Base-by-base conservation (phyloP, 2,113 vertebrate species). In the Sardina pilchardus region DNA sequence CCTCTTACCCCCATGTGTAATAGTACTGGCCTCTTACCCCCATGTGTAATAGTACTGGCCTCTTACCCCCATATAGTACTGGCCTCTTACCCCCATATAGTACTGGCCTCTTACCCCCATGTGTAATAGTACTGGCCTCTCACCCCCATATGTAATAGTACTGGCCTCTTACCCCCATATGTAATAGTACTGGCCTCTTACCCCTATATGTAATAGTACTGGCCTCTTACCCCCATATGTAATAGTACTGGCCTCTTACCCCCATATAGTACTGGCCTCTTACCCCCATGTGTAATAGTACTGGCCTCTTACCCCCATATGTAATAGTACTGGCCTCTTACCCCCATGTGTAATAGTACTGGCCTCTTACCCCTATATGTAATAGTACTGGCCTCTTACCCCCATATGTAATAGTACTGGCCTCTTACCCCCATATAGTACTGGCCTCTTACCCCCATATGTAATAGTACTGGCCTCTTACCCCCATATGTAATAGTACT, bases 221-320 rank as follows among this genome's bases (percentile, higher is more conserved):
- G 2, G 1, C 56, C 4, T 82, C 94, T 95, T 91, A 99, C 98
- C 98, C 93, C 94, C 97, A 81, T 97, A 97, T 0, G 97, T 99
- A n/a, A n/a, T n/a, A n/a, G n/a, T n/a, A n/a, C 21, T 59, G 2
- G 1, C 56, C 4, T 82, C 94, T 95, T 91, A 99, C 98, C 98
- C 93, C 94, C 97, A 81, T 97, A n/a, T n/a, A n/a, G n/a, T n/a
- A n/a, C 21, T 59, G 2, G 1, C 56, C 4, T 82, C 94, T 95
- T 91, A 99, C 98, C 98, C 93, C 94, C 97, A 81, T 97, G 97
- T 0, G 97, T 99, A n/a, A n/a, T n/a, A n/a, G n/a, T n/a, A n/a
- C 21, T 59, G 2, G 1, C 56, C 4, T 82, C 94, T 95, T 91
- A 99, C 98, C 98, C 93, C 94, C 97, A 81, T 97, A 97, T 0